phyloP scores from a whole-genome alignment of 64 coral and sea anemone genomes.

The Stichodactyla helianthus region DNA sequence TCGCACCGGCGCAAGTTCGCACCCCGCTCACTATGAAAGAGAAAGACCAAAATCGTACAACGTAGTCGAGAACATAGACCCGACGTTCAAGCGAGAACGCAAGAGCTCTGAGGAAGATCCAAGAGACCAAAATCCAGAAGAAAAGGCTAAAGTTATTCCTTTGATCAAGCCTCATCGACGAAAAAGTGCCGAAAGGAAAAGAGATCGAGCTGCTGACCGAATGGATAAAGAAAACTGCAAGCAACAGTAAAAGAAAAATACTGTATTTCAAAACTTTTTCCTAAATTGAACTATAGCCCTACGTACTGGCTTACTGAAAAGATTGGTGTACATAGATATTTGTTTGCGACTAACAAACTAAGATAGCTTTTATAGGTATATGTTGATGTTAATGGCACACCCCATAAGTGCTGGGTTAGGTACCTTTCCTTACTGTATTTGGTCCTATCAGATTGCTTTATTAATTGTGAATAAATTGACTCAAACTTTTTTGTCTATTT shows the following conservation, averaged over 20 bases:
- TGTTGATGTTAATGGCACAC: no score
- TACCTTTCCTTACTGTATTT: not conserved
- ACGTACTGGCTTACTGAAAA: not conserved
- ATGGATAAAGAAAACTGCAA: slow-evolving; percentile 2
- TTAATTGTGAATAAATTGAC: not conserved
- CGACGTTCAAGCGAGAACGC: slow-evolving; percentile 35
- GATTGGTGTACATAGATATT: no score
- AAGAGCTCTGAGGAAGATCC: slow-evolving; percentile 9
- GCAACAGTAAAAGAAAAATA: not conserved
- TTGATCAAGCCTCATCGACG: slow-evolving; percentile 60
- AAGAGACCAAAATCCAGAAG: slow-evolving; percentile 10
- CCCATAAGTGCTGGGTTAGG: no score
- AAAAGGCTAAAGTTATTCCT: slow-evolving; percentile 42
- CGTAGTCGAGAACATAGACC: slow-evolving; percentile 56
- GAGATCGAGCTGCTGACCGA: not conserved
- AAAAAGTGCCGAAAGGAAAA: slow-evolving; percentile 32
- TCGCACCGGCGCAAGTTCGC: slow-evolving; percentile 28
- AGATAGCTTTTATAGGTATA: no score
- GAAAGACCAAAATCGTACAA: slow-evolving; percentile 3
- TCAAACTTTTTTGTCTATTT: no score
- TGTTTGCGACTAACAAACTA: no score
- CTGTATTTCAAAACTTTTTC: not conserved
- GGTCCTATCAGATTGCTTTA: not conserved
- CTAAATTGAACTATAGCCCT: not conserved
- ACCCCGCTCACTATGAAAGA: slow-evolving; percentile 16